Conservation (phyloP, 2,113 vertebrate genomes). For the human region DNA sequence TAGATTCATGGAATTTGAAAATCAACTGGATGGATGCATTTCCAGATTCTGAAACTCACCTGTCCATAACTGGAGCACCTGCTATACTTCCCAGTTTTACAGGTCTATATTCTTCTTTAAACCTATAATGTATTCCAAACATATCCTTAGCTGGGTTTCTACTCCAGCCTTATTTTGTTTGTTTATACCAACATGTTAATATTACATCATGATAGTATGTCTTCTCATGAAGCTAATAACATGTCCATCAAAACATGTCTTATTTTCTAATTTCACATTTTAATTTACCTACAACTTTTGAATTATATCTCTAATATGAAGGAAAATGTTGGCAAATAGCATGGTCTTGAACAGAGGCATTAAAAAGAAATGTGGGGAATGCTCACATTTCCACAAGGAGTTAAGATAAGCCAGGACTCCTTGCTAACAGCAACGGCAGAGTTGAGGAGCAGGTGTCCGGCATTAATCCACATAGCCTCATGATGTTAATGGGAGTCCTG, state of each 20-base stretch:
- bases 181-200: not conserved
- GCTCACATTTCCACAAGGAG: not conserved
- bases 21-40: not conserved
- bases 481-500: slow-evolving; percentile 65
- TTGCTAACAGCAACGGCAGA: not conserved
- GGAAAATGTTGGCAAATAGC: not conserved
- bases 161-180: not conserved
- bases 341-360: not conserved
- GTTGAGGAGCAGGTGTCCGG: slow-evolving; percentile 39
- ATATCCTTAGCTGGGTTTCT: not conserved
- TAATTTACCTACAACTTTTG: not conserved
- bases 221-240: not conserved
- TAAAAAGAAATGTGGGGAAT: not conserved
- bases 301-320: not conserved
- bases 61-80: not conserved
- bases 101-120: not conserved
- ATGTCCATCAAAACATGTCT: not conserved
- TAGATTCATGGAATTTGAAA: not conserved
- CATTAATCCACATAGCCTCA: slow-evolving; percentile 53
- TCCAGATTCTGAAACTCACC: not conserved
- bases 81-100: not conserved
- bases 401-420: not conserved
- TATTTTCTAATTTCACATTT: slow-evolving; percentile 13
- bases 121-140: not conserved
- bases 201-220: not conserved